phyloP scores from a whole-genome alignment of 2,113 vertebrate genomes.

The Tetrao urogallus region DNA sequence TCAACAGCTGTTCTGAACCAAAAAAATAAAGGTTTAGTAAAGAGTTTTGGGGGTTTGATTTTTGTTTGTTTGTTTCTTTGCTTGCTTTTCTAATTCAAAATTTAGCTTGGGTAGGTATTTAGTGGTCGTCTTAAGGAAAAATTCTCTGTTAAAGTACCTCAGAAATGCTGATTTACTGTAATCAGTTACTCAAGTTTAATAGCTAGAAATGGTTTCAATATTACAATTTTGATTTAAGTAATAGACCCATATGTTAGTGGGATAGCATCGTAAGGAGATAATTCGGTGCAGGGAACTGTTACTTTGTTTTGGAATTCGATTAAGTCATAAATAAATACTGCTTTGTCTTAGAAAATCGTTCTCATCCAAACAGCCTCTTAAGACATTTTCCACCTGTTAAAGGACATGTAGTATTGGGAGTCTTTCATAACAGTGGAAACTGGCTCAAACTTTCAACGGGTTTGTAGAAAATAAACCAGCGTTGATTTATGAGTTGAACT shows the following conservation, averaged over 20 bases:
- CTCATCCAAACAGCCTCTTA: conserved; percentile 57
- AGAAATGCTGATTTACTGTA: conserved; percentile 14
- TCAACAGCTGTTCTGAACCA: background rate
- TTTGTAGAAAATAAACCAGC: conserved; percentile 72
- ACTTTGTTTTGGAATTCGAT: conserved; percentile 69
- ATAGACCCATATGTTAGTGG: conserved; percentile 51
- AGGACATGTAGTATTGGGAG: conserved; percentile 43
- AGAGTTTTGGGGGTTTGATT: background rate
- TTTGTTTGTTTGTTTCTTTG: background rate
- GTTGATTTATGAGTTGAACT: conserved; percentile 68
- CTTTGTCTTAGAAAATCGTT: conserved; percentile 64
- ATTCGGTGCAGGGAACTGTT: conserved; percentile 22
- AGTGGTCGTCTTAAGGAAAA: conserved; percentile 2
- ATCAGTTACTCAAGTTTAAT: conserved; percentile 47
- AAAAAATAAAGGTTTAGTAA: background rate
- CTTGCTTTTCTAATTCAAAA: conserved; percentile 16
- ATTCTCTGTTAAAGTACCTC: background rate
- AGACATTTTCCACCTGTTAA: conserved; percentile 73
- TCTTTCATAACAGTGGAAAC: conserved; percentile 72
- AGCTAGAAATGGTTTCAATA: conserved; percentile 46
- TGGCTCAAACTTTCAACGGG: conserved; percentile 59
- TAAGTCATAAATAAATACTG: conserved; percentile 69
- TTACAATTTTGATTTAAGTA: conserved; percentile 58
- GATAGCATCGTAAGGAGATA: conserved; percentile 52
- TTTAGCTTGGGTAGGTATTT: conserved; percentile 23